Percentiles rank a stretch among this genome's conserved stretches.
phyloP scores from a whole-genome alignment of 2,113 vertebrate species.

The Pagrus major region DNA sequence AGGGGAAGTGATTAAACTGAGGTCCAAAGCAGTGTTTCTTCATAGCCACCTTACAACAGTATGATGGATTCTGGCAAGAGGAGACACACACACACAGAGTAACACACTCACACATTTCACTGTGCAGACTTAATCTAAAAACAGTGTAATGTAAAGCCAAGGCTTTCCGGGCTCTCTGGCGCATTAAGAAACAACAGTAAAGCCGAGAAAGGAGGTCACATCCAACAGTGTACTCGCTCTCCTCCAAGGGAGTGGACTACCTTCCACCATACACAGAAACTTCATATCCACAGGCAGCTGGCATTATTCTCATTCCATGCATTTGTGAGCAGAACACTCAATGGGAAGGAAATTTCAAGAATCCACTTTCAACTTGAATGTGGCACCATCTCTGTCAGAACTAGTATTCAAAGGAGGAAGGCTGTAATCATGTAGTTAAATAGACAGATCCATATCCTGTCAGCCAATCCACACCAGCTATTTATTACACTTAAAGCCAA shows the following conservation, averaged over 20 bases:
- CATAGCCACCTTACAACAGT: conserved; percentile 29
- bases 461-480: background rate
- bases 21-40: conserved; percentile 42
- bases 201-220: conserved; percentile 55
- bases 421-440: background rate
- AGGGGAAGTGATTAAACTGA: conserved; percentile 68
- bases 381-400: conserved; percentile 14
- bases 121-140: conserved; percentile 38
- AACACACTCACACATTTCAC: background rate
- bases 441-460: background rate
- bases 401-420: background rate
- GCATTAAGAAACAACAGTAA: conserved; percentile 34
- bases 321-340: conserved; percentile 47
- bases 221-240: conserved; percentile 7
- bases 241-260: conserved; percentile 23
- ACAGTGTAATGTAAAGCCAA: conserved; percentile 26
- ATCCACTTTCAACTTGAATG: conserved; percentile 28
- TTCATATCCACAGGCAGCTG: conserved; percentile 49
- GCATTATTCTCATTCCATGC: conserved; percentile 47
- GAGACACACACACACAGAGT: background rate
- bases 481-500: no score
- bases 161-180: background rate
- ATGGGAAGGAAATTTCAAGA: conserved; percentile 41
- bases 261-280: conserved; percentile 4
- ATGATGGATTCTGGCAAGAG: conserved; percentile 21